These are phyloP conservation scores for mouse (Mus musculus) DNA, from an alignment of 2,113 vertebrate genomes.

Conservation along the genomic window DNA sequence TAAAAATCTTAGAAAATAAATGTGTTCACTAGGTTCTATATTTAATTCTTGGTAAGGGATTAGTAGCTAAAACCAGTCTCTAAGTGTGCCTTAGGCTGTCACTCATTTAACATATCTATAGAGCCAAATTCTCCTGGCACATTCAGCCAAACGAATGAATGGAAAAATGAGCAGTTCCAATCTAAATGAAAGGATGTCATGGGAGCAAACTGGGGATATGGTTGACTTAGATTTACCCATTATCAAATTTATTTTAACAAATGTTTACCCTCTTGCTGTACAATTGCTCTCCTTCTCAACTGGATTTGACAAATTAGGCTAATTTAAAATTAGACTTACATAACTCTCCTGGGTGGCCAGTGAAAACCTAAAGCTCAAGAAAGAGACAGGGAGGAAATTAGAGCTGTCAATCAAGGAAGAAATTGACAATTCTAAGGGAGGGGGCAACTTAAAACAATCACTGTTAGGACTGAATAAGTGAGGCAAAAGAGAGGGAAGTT, in stretches of 20 bases:
- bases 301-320: conserved; percentile 29
- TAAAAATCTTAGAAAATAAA: neutral
- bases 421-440: neutral
- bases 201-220: neutral
- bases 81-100: neutral
- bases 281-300: neutral
- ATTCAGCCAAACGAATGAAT: neutral
- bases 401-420: conserved; percentile 54
- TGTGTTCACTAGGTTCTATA: neutral
- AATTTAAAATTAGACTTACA: conserved; percentile 36
- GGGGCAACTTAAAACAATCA: neutral
- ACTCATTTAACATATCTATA: neutral
- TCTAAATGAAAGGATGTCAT: neutral
- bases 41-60: neutral
- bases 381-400: conserved; percentile 60
- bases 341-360: neutral
- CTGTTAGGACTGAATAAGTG: neutral
- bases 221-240: neutral
- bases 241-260: conserved; percentile 51
- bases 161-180: neutral
- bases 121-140: neutral
- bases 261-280: conserved; percentile 20
- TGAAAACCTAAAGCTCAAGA: conserved; percentile 38
- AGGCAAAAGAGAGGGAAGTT: neutral
- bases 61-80: neutral